Base-by-base conservation (phyloP, 2,888 invertebrate species). In the Drosophila nigricruria region DNA sequence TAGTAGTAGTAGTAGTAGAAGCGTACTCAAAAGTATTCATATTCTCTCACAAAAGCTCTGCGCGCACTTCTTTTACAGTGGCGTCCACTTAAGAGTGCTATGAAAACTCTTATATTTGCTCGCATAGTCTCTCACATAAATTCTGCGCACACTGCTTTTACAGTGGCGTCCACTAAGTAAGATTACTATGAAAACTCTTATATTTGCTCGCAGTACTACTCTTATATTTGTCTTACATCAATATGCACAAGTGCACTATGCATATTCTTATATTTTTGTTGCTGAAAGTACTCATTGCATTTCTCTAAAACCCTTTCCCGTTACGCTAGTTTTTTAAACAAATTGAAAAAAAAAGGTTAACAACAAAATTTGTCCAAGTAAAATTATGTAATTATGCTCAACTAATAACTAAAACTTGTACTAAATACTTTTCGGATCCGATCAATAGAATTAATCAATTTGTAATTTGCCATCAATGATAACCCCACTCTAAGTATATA, bases 351-450 rank as follows among this genome's bases (percentile, higher is more conserved):
- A 3, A 76, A 40, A 42, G 27, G 34, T 16, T 63, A 62, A 52
- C 36, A 77, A 66, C 59, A 12, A 65, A 70, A 56, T 58, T 52
- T 42, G 50, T 68, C 53, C 53, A 67, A 68, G 61, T 65, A 63
- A 36, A 58, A 25, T 18, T 58, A 58, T 32, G 23, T 18, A 53
- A 58, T 63, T 60, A 72, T 72, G 58, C 43, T 73, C 42, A 68
- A 42, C 71, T 76, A 78, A 38, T 34, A 68, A 78, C 65, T 66
- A 76, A 69, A 66, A 72, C 58, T 57, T 69, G 34, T 42, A 59
- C 78, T 75, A 76, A 80, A 69, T 78, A 78, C 77, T 45, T 61
- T 69, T 66, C 57, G 61, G 63, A 57, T 52, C 57, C 25, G 57
- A 47, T 38, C 40, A 65, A 66, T 27, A 56, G 42, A 49, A 47